Evolutionary conservation across 2,797 vertebrate genomes (phyloP), one percentile per base, ranked within the genome.

Genomic region (Diplodus puntazzo): DNA sequence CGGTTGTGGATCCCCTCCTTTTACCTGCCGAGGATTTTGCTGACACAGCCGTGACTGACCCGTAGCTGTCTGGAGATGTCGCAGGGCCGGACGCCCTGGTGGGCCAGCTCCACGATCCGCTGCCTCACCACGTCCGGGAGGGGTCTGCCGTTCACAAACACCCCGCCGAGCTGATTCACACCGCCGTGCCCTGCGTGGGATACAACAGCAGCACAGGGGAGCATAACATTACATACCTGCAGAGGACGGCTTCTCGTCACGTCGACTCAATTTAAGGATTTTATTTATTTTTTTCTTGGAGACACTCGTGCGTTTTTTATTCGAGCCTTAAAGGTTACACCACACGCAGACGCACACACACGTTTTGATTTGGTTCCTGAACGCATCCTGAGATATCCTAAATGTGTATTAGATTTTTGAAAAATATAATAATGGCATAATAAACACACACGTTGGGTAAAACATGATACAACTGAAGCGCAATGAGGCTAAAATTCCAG

Each of bases 21-120:
- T 96, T 97, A 99, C 98, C 98, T 99, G 97, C 98, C 97, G 92
- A 99, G 95, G 92, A 99, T 99, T 96, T 99, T 99, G 97, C 98
- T 99, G 95, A 99, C 98, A 90, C 98, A 99, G 94, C 98, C 98
- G 93, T 99, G 98, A 95, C 98, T 99, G 96, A 99, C 98, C 95
- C 98, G 96, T 81, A 99, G 96, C 95, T 99, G 98, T 92, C 98
- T 95, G 92, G 98, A 99, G 94, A 99, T 98, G 96, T 99, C 98
- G 93, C 98, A 99, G 90, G 98, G 98, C 93, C 98, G 94, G 92
- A 99, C 98, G 69, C 98, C 98, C 94, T 99, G 98, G 94, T 99
- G 98, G 87, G 98, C 98, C 92, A 99, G 95, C 95, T 99, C 98
- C 94, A 99, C 98, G 87, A 99, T 99, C 94, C 98, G 96, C 94